These are phyloP conservation scores for Aurelia sp. DNA, from an alignment of 30 jellyfish, hydroid and myxozoan species.

Conservation along the genomic window DNA sequence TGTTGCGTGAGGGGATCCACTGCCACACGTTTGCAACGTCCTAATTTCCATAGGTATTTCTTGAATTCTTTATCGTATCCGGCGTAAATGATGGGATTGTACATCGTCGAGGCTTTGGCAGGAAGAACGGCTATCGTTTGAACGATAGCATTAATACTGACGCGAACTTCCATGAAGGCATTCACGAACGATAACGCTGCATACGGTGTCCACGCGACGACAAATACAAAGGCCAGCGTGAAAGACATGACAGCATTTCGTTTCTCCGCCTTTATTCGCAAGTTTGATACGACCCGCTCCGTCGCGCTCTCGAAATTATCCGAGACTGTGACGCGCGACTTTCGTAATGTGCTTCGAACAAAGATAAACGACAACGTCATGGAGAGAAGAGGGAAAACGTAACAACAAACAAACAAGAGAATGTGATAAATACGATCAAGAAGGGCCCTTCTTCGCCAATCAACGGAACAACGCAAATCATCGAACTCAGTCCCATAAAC, in stretches of 20 bases:
- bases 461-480: constrained; percentile 41
- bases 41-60: constrained; percentile 1
- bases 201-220: constrained; percentile 69
- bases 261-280: constrained; percentile 53
- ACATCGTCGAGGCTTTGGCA: constrained; percentile 60
- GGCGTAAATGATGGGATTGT: constrained; percentile 40
- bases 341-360: constrained; percentile 16
- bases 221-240: constrained; percentile 44
- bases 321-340: not conserved
- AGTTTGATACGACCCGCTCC: not conserved
- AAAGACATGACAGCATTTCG: constrained; percentile 36
- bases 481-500: constrained; percentile 24
- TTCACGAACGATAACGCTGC: constrained; percentile 25
- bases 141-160: not conserved
- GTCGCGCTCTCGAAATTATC: not conserved
- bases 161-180: constrained; percentile 10
- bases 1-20: too few species aligned
- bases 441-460: constrained; percentile 23
- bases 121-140: constrained; percentile 34
- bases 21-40: too few species aligned
- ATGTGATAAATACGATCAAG: constrained; percentile 15
- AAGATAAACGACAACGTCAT: constrained; percentile 10
- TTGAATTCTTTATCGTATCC: constrained; percentile 26
- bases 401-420: constrained; percentile 32
- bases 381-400: constrained; percentile 24